phyloP scores from a whole-genome alignment of 2,113 vertebrate genomes.

The Mellivora capensis region DNA sequence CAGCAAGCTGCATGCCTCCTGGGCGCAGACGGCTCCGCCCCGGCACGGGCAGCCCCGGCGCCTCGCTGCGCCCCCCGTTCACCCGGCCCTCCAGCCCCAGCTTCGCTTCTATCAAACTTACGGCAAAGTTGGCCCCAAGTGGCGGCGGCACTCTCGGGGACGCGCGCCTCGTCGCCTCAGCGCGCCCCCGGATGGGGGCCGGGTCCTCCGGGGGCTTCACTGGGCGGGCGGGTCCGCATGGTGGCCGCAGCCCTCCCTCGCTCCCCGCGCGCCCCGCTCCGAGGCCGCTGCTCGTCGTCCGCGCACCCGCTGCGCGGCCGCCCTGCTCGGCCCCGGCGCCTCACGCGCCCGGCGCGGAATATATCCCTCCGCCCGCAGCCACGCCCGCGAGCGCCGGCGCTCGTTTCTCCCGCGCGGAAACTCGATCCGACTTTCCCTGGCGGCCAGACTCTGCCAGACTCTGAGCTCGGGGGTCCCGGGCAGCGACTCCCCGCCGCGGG shows the following conservation, averaged over 20 bases:
- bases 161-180: background rate
- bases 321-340: constrained; percentile 11
- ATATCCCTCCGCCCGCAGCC: constrained; percentile 68
- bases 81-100: background rate
- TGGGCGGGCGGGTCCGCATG: constrained; percentile 80
- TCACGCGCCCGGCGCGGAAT: constrained; percentile 54
- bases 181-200: background rate
- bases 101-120: constrained; percentile 20
- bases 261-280: background rate
- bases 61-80: background rate
- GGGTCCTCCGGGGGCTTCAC: background rate
- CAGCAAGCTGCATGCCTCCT: background rate
- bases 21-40: background rate
- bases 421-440: constrained; percentile 71
- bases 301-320: background rate
- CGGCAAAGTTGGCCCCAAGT: constrained; percentile 39
- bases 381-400: constrained; percentile 70
- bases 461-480: background rate
- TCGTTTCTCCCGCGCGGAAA: constrained; percentile 56
- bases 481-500: constrained; percentile 31
- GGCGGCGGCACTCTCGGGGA: background rate
- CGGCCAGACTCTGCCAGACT: accelerated
- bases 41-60: background rate
- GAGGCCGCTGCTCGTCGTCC: constrained; percentile 33
- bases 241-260: background rate